phyloP scores from a whole-genome alignment of 2,888 invertebrate genomes.

The Dyspetes luteomarginatus region DNA sequence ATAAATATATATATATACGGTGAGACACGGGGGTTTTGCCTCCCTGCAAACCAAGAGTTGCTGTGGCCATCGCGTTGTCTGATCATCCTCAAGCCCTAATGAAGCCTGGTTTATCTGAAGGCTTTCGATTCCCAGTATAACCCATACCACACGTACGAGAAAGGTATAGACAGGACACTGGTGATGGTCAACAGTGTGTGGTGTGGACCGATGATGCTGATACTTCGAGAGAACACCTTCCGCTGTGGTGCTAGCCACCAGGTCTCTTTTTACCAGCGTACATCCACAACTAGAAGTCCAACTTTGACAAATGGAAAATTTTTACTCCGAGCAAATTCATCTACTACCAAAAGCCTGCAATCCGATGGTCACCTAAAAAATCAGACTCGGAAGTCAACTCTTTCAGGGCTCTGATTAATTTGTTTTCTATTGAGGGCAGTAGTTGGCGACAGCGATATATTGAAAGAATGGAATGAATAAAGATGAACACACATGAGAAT shows the following conservation, averaged over 20 bases:
- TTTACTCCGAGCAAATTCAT: background rate
- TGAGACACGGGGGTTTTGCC: slow-evolving; percentile 51
- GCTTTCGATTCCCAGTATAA: slow-evolving; percentile 83
- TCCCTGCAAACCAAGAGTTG: slow-evolving; percentile 67
- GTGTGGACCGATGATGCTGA: slow-evolving; percentile 68
- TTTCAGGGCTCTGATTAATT: too few relatives aligned
- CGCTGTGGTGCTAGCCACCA: slow-evolving; percentile 78
- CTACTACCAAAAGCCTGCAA: background rate
- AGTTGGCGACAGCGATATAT: too few relatives aligned
- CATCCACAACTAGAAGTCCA: slow-evolving; percentile 80
- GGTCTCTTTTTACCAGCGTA: slow-evolving; percentile 72
- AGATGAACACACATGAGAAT: too few relatives aligned
- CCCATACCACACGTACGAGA: slow-evolving; percentile 80
- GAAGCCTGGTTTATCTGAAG: slow-evolving; percentile 83
- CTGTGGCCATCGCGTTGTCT: slow-evolving; percentile 81
- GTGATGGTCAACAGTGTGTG: slow-evolving; percentile 57
- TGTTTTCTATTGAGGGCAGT: too few relatives aligned
- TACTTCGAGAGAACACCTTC: slow-evolving; percentile 81
- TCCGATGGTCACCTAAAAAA: too few relatives aligned
- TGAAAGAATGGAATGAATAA: too few relatives aligned
- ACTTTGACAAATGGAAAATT: too few relatives aligned
- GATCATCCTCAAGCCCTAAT: slow-evolving; percentile 83
- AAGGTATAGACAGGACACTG: slow-evolving; percentile 15
- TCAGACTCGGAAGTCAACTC: too few relatives aligned
- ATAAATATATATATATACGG: slow-evolving; percentile 24